Evolutionary conservation across 2,113 vertebrate genomes (phyloP).

Genomic region (Panurus biarmicus): DNA sequence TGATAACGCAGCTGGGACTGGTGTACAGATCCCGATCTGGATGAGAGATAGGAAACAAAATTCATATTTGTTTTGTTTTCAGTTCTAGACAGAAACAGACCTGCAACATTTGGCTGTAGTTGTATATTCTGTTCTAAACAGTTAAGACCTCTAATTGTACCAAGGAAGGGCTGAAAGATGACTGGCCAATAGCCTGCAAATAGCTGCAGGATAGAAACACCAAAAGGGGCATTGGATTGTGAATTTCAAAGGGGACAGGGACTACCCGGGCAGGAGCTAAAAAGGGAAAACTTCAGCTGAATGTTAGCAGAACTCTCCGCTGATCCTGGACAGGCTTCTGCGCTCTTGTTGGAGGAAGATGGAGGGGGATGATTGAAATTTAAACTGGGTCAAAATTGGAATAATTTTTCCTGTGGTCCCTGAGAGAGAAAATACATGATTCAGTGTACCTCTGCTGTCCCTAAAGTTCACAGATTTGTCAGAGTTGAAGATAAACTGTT

Average conservation of each 20-base stretch:
- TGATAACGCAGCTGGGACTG: background rate
- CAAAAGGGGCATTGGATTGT: background rate
- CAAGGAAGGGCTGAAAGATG: background rate
- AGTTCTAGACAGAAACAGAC: background rate
- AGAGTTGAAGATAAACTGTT: background rate
- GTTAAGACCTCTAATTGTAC: background rate
- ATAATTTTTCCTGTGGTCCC: background rate
- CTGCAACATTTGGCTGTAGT: background rate
- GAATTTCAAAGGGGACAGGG: background rate
- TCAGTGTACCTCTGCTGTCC: background rate
- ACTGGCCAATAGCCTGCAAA: background rate
- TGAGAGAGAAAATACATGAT: background rate
- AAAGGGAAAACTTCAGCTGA: background rate
- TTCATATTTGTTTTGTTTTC: background rate
- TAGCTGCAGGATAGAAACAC: background rate
- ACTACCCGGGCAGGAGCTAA: background rate
- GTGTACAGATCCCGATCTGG: background rate
- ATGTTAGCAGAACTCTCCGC: background rate
- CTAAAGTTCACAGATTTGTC: background rate
- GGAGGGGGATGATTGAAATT: background rate
- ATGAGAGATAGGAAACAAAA: background rate
- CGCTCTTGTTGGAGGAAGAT: rapidly evolving
- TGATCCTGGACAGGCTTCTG: background rate
- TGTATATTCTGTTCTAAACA: background rate
- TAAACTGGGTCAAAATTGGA: background rate